Base-by-base conservation (phyloP, 1,140 invertebrate genomes). In the Dinoponera quadriceps region DNA sequence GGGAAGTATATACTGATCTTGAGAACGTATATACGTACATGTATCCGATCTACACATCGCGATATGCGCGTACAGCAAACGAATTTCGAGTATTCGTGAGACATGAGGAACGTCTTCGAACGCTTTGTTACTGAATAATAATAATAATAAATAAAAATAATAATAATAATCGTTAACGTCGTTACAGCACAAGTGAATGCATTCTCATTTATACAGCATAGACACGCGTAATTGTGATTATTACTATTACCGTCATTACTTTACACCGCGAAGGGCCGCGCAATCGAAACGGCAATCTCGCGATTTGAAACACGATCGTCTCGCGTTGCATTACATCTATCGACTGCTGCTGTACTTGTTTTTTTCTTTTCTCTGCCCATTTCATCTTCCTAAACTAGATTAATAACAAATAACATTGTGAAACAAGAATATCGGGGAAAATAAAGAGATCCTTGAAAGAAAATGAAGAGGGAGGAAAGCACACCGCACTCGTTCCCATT, bases 301-400 rank as follows among this genome's bases (percentile, higher is more conserved):
- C 33, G 9, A 4, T 44, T 68, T 62, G 71, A 71, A 66, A 73
- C 62, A 57, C 62, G 81, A 78, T 91, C 88, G 83, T 92, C 82
- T 86, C 83, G 87, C 86, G 92, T 85, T 84, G 87, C 88, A 90
- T 90, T 91, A 90, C 83, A 89, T 88, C 89, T 90, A 87, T 90
- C 85, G 68, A 91, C 82, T 89, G 83, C 74, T 92, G 71, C 90
- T 91, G 89, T 88, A 63, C 63, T 88, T 91, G 88, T 91, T 92
- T 33, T 7, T 9, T 44, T 44, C 0, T 44, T 44, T 44, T 44
- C 11, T 44, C 92, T 93, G 88, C 84, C 88, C 84, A 91, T 92
- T 89, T 91, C 90, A 92, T 92, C 88, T 89, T 90, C 89, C 86
- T 92, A 75, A 88, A 91, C 75, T 92, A 90, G 83, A 91, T 91